These are phyloP conservation scores for Hirtodrosophila histrioides DNA, from an alignment of 2,888 invertebrate species.

Conservation along the genomic window DNA sequence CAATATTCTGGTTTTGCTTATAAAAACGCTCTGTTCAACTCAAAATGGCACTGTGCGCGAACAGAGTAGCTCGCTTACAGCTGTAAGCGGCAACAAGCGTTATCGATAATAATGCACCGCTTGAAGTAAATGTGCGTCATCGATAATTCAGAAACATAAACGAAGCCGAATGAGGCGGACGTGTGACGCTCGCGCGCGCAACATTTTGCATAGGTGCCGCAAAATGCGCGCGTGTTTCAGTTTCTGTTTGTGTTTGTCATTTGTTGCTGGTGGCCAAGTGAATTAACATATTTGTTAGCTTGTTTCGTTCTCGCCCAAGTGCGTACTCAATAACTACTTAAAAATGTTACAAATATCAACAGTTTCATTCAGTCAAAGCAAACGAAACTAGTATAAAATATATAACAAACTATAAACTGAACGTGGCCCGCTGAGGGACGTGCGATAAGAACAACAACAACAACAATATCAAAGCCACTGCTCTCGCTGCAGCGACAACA, in stretches of 20 bases:
- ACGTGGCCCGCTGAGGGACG: constrained; percentile 57
- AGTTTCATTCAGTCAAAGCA: constrained; percentile 24
- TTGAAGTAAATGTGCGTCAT: constrained; percentile 25
- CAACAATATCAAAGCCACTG: constrained; percentile 31
- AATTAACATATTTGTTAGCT: constrained; percentile 33
- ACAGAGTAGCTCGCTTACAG: constrained; percentile 21
- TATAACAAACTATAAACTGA: constrained; percentile 34
- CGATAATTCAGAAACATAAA: constrained; percentile 49
- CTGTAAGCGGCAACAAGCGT: constrained; percentile 15
- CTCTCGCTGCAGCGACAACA: constrained; percentile 26
- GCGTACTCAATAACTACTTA: constrained; percentile 23
- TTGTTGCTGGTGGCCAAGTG: constrained; percentile 43
- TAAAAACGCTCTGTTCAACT: constrained; percentile 3
- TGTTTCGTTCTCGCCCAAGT: constrained; percentile 9
- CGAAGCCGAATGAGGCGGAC: constrained; percentile 54
- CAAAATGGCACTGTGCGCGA: neutral
- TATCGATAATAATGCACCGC: constrained; percentile 40
- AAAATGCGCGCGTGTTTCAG: constrained; percentile 61
- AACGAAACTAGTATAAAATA: constrained; percentile 17
- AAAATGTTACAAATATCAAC: constrained; percentile 13
- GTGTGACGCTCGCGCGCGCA: constrained; percentile 59
- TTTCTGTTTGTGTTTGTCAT: constrained; percentile 48
- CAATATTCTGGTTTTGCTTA: neutral
- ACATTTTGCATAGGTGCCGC: constrained; percentile 53
- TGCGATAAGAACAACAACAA: constrained; percentile 64